These are phyloP conservation scores for Lepilemur ruficaudatus DNA, from an alignment of 2,797 vertebrate genomes.

Conservation along the genomic window DNA sequence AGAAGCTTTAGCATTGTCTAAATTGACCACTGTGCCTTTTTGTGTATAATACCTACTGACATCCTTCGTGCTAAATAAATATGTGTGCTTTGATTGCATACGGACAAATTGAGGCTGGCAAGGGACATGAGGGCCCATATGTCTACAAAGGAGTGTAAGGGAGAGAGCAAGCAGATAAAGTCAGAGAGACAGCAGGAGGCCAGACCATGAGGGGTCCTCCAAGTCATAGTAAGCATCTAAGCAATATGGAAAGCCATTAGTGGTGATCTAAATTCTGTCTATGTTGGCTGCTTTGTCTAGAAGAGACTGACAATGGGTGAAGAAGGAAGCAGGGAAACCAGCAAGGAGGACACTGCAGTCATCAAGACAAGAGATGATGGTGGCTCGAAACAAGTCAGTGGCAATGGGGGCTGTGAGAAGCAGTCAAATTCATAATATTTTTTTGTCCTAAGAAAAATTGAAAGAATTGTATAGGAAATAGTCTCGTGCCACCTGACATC, in stretches of 20 bases:
- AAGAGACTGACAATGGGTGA: not conserved
- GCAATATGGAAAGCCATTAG: not conserved
- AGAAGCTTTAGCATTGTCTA: not conserved
- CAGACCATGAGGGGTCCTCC: not conserved
- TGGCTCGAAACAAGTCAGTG: not conserved
- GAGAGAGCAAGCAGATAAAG: not conserved
- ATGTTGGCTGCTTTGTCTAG: not conserved
- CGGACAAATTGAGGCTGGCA: not conserved
- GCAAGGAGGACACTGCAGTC: not conserved
- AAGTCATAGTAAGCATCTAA: not conserved
- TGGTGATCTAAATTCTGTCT: not conserved
- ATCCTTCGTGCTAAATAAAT: not conserved
- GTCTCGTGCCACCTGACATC: not conserved
- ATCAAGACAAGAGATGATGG: not conserved
- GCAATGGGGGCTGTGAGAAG: not conserved
- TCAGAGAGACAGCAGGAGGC: not conserved
- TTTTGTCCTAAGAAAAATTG: not conserved
- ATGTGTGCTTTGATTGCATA: not conserved
- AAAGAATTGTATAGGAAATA: not conserved
- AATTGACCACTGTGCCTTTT: not conserved
- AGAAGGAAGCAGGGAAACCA: not conserved
- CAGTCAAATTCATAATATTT: not conserved
- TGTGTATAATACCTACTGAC: not conserved
- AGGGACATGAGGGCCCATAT: not conserved
- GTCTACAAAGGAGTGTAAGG: not conserved